These are phyloP conservation scores for Trinorchestia longiramus DNA, from an alignment of 1,140 invertebrate genomes.

Conservation along the genomic window DNA sequence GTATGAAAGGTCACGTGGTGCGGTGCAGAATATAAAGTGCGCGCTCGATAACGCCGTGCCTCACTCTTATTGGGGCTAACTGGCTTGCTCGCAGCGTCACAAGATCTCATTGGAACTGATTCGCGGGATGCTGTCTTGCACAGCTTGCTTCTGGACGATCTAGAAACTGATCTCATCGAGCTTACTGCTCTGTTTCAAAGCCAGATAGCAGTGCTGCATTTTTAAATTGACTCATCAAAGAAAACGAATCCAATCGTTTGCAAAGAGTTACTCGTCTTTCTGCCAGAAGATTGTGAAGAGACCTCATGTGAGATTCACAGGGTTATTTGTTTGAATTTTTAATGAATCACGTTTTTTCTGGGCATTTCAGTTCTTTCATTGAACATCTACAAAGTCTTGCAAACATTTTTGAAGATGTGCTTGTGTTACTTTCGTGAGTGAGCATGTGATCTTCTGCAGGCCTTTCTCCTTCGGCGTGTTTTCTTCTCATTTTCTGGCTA, in stretches of 20 bases:
- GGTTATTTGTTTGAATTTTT: not conserved
- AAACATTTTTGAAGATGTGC: not conserved
- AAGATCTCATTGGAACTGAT: not conserved
- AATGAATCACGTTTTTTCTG: not conserved
- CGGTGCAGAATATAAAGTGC: constrained; percentile 52
- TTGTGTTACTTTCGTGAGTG: too few relatives aligned
- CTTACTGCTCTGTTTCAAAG: not conserved
- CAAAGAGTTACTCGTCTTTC: not conserved
- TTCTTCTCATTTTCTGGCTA: not conserved
- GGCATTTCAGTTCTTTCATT: not conserved
- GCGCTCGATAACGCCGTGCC: constrained; percentile 39
- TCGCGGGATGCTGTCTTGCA: not conserved
- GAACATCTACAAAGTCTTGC: not conserved
- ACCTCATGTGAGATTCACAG: not conserved
- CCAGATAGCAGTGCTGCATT: not conserved
- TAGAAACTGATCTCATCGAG: not conserved
- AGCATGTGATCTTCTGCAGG: not conserved
- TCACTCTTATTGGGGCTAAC: constrained; percentile 48
- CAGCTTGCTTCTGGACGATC: not conserved
- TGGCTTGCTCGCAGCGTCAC: not conserved
- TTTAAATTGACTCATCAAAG: not conserved
- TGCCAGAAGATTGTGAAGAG: not conserved
- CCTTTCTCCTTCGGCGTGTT: not conserved
- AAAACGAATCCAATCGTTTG: too few relatives aligned
- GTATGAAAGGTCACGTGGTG: constrained; percentile 51